A percentile compares a stretch with the other conserved stretches of the same genome.
Conservation (phyloP, 2,797 vertebrate genomes). For the Mastacembelus armatus region DNA sequence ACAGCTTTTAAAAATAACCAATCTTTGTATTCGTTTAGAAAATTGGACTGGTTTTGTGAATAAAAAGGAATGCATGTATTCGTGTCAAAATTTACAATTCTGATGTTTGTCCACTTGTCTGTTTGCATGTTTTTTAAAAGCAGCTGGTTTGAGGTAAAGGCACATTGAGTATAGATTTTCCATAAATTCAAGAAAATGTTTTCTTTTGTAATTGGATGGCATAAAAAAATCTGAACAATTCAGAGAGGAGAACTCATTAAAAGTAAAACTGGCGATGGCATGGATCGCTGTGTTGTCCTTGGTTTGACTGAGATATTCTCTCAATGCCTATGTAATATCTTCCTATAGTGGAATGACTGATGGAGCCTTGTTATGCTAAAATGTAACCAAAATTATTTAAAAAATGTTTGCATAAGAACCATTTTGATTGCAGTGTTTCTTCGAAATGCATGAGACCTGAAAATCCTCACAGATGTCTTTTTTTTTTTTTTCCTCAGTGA, state of each 20-base stretch:
- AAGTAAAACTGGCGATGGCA: constrained; percentile 60
- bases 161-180: constrained; percentile 58
- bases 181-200: constrained; percentile 55
- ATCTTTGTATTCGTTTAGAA: constrained; percentile 99
- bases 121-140: constrained; percentile 80
- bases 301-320: constrained; percentile 58
- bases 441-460: constrained; percentile 52
- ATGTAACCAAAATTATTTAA: constrained; percentile 70
- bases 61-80: constrained; percentile 99
- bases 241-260: constrained; percentile 60
- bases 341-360: constrained; percentile 55
- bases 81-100: constrained; percentile 87
- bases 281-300: constrained; percentile 62
- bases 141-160: constrained; percentile 64
- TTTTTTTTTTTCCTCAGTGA: constrained; percentile 24
- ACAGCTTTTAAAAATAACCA: constrained; percentile 90
- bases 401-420: constrained; percentile 64
- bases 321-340: constrained; percentile 58
- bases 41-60: constrained; percentile 99
- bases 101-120: constrained; percentile 82
- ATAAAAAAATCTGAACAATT: constrained; percentile 44
- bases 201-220: constrained; percentile 67
- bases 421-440: constrained; percentile 60
- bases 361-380: constrained; percentile 64
- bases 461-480: constrained; percentile 42